Base-by-base conservation (phyloP, 1,140 invertebrate genomes). In the Drosophila guanche region DNA sequence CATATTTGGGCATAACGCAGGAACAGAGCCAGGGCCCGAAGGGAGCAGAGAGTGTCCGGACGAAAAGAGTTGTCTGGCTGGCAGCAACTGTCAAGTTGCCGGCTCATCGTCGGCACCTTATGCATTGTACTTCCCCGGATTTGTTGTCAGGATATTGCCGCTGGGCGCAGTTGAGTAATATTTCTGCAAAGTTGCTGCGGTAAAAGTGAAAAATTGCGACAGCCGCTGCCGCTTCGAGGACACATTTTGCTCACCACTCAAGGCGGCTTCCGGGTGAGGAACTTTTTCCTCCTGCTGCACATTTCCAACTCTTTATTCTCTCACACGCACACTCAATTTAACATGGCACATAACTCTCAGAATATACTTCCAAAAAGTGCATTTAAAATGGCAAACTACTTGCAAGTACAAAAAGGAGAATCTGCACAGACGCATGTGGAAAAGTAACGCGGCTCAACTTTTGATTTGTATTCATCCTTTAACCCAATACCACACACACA, bases 151-250 rank as follows among this genome's bases (percentile, higher is more conserved):
- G 57, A 86, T 81, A 86, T 85, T 80, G 81, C 80, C 77, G 56
- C 46, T 76, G 79, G 81, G 63, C 55, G 43, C 57, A 47, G 42
- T 53, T 76, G 81, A 81, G 77, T 81, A 78, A 86, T 86, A 86
- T 81, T 88, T 80, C 63, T 77, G 77, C 61, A 86, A 86, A 88
- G 83, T 86, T 85, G 77, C 79, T 71, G 83, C 83, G 83, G 81
- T 81, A 88, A 81, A 88, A 88, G 83, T 86, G 81, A 86, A 86
- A 86, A 88, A 86, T 86, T 86, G 74, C 77, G 62, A 59, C 60
- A 61, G 53, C 68, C 57, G 47, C 45, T 40, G 53, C 41, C 7
- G 46, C 8, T 37, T 20, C 12, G 52, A 41, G 56, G 68, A 68
- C 61, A 67, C 43, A n/a, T n/a, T 58, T 77, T 56, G 53, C 70